Evolutionary conservation across 2,113 vertebrate genomes (phyloP), one percentile per base, ranked within the genome.

Genomic region (Triplophysa rosa): DNA sequence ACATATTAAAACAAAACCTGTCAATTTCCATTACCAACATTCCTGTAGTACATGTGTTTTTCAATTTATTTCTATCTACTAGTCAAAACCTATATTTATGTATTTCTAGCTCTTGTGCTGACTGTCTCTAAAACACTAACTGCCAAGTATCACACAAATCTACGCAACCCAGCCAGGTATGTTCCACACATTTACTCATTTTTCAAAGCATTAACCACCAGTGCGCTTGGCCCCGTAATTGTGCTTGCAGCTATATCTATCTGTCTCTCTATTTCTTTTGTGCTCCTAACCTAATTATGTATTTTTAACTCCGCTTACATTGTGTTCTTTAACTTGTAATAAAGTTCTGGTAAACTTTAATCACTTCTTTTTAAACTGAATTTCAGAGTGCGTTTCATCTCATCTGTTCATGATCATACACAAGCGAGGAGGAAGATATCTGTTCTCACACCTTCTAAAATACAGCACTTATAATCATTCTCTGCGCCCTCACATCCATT

Each of bases 391-490:
- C 61, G 52, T 80, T 61, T 70, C 59, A 49, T 24, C 45, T 68
- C 29, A 14, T 68, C 7, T 23, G 17, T 54, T 14, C 40, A 16
- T 65, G 37, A 24, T 52, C 63, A 4, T 24, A 40, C n/a, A 40
- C 16, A 66, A 42, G 33, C 24, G 68, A 49, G n/a, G 63, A 47
- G 61, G 17, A 61, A 61, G 64, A 52, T 67, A 67, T 73, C 10
- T 61, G 37, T 80, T 42, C 52, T 73, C 63, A 65, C 68, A 65
- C 59, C 23, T 40, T 80, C 59, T 65, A 21, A 67, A 75, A 64
- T 67, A 52, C 62, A 75, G 64, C 79, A 75, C 79, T 75, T 81
- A 67, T 81, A 75, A 81, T 76, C 71, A 75, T 81, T 81, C 64
- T 74, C 58, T 72, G 67, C 78, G 62, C 73, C 56, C 73, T 62